Evolutionary conservation across 2,797 vertebrate genomes (phyloP).

Genomic region (Fistularia commersonii): DNA sequence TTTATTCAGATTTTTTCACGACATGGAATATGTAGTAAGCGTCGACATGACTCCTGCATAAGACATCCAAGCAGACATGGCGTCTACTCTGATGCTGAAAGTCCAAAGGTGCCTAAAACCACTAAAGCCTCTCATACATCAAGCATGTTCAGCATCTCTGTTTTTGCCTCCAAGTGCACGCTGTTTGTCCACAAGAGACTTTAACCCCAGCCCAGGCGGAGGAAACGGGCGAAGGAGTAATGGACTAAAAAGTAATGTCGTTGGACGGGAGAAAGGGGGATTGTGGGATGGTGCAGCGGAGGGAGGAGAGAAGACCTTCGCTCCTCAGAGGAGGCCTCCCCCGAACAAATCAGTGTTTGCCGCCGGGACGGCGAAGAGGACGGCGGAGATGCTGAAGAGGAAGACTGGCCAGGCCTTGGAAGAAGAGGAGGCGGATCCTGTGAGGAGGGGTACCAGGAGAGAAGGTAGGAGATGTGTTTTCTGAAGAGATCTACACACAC

Average conservation of each 20-base stretch:
- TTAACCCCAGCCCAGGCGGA: slow-evolving; percentile 3
- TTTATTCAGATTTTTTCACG: too few relatives aligned
- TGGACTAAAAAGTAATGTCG: not conserved
- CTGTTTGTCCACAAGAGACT: slow-evolving; percentile 47
- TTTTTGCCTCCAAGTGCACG: slow-evolving; percentile 5
- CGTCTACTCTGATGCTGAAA: slow-evolving; percentile 41
- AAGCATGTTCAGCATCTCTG: slow-evolving; percentile 19
- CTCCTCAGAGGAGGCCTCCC: slow-evolving; percentile 5
- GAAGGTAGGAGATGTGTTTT: slow-evolving; percentile 28
- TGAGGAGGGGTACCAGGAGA: not conserved
- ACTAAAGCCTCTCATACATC: slow-evolving; percentile 18
- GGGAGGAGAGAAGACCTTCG: slow-evolving; percentile 6
- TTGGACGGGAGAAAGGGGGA: not conserved
- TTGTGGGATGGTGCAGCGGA: not conserved
- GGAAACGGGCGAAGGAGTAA: slow-evolving; percentile 13
- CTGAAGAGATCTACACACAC: too few relatives aligned
- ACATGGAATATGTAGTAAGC: not conserved
- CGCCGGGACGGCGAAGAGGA: slow-evolving; percentile 79
- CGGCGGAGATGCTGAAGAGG: slow-evolving; percentile 47
- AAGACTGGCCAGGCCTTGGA: slow-evolving; percentile 15
- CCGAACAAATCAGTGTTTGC: slow-evolving; percentile 76
- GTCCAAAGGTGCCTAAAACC: slow-evolving; percentile 17
- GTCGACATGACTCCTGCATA: not conserved
- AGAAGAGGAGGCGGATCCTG: not conserved
- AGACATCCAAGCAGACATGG: slow-evolving; percentile 34